A percentile compares a stretch with the other conserved stretches of the same genome.
phyloP scores from a whole-genome alignment of 2,113 vertebrate species.

The Mungos mungo region DNA sequence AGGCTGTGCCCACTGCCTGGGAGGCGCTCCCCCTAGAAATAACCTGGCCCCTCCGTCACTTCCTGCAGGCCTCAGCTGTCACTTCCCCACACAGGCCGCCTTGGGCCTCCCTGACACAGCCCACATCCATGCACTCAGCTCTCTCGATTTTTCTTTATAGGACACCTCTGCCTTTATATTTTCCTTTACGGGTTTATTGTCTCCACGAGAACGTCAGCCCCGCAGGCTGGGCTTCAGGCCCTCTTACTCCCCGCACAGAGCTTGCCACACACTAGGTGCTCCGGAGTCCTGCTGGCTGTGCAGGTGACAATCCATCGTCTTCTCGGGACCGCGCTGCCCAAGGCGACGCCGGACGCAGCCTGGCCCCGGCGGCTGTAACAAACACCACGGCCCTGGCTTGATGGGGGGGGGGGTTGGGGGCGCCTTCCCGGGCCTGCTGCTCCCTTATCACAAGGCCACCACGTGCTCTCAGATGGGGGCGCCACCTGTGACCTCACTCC shows the following conservation, averaged over 20 bases:
- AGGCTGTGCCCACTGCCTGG: neutral
- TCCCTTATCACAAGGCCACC: neutral
- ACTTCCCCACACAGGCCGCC: neutral
- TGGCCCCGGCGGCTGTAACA: accelerated
- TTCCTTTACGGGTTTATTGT: neutral
- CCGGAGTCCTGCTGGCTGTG: neutral
- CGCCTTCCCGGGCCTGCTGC: too few species aligned
- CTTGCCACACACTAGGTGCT: neutral
- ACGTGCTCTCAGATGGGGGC: neutral
- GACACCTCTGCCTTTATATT: neutral
- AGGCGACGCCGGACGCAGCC: neutral
- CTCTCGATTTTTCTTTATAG: neutral
- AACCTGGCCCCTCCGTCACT: neutral
- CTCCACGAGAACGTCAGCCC: neutral
- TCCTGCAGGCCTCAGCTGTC: neutral
- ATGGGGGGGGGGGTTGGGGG: too few species aligned
- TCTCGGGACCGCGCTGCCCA: neutral
- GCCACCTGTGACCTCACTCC: neutral
- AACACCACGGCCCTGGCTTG: too few species aligned
- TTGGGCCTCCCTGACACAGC: neutral
- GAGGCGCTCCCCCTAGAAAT: neutral
- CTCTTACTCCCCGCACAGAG: neutral
- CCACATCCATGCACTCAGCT: neutral
- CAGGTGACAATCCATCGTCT: neutral
- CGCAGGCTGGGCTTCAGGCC: neutral